Percentiles rank a stretch among this genome's conserved stretches.
Conservation (phyloP, 2,113 vertebrate genomes). For the Barbus barbus region DNA sequence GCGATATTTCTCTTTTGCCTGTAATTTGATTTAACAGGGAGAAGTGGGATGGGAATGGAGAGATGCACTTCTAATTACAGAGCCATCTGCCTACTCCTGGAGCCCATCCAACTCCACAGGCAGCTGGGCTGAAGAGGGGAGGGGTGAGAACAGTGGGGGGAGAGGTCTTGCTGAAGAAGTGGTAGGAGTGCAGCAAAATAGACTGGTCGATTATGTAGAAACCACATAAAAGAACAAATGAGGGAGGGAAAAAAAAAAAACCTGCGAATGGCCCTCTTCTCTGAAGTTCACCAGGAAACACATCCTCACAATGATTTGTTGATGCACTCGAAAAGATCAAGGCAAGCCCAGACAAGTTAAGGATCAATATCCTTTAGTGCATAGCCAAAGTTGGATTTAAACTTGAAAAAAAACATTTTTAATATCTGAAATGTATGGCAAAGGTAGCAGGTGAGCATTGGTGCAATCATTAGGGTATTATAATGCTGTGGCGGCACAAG, state of each 20-base stretch:
- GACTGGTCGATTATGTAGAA: slow-evolving; percentile 74
- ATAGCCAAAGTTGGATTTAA: not conserved
- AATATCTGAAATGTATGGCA: not conserved
- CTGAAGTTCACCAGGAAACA: slow-evolving; percentile 15
- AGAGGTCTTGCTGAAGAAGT: slow-evolving; percentile 61
- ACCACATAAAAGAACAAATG: slow-evolving; percentile 66
- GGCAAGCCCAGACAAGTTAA: slow-evolving; percentile 18
- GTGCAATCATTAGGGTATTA: slow-evolving; percentile 7
- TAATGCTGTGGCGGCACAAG: slow-evolving; percentile 26
- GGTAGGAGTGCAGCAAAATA: slow-evolving; percentile 59
- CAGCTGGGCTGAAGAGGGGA: slow-evolving; percentile 81
- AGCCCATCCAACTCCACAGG: slow-evolving; percentile 82
- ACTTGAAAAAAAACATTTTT: not conserved
- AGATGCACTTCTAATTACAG: slow-evolving; percentile 82
- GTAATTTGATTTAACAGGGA: slow-evolving; percentile 89
- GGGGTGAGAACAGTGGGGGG: slow-evolving; percentile 68
- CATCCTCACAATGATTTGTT: slow-evolving; percentile 11
- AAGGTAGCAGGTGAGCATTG: not conserved
- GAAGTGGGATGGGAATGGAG: slow-evolving; percentile 82
- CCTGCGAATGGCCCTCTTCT: slow-evolving; percentile 1
- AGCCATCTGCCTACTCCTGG: slow-evolving; percentile 90
- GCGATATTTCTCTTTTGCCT: slow-evolving; percentile 78
- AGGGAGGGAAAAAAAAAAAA: slow-evolving; percentile 14
- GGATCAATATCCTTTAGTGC: slow-evolving; percentile 28
- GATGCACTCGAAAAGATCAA: not conserved